Percentiles rank a stretch among this genome's conserved stretches.
These are phyloP conservation scores for Gnathonemus longibarbis DNA, from an alignment of 2,113 vertebrate species.

Conservation along the genomic window DNA sequence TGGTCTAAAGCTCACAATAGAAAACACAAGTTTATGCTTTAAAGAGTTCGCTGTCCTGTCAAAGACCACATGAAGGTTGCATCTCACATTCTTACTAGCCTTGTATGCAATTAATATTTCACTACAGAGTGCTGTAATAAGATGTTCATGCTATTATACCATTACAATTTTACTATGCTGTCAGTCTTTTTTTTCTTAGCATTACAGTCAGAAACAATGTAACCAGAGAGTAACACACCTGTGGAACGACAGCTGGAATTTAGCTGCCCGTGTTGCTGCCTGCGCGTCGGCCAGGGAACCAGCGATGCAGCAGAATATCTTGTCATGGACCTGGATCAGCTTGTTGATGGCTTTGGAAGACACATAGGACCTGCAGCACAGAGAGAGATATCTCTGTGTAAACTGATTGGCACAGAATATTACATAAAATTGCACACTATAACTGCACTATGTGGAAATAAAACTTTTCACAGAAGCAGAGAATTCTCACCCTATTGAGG, in stretches of 20 bases:
- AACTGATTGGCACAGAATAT: background rate
- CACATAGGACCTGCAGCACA: conserved; percentile 43
- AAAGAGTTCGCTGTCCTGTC: no score
- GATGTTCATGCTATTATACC: no score
- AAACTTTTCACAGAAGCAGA: background rate
- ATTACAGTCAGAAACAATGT: background rate
- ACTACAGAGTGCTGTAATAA: background rate
- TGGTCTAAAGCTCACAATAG: background rate
- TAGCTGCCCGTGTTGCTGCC: conserved; percentile 51
- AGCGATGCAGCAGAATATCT: conserved; percentile 62
- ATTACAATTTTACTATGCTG: background rate
- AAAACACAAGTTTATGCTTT: background rate
- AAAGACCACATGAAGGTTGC: background rate
- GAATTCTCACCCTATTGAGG: conserved; percentile 71
- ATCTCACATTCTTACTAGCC: background rate
- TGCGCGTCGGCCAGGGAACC: conserved; percentile 62
- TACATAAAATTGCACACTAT: background rate
- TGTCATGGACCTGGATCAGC: conserved; percentile 59
- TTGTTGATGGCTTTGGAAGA: conserved; percentile 62
- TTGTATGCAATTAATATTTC: background rate
- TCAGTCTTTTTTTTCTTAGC: background rate
- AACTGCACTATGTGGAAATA: background rate
- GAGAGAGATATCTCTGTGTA: background rate
- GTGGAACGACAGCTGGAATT: conserved; percentile 58
- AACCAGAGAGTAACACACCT: conserved; percentile 38